Percentiles rank a stretch among this genome's conserved stretches.
phyloP scores from a whole-genome alignment of 2,888 invertebrate genomes.

The Caenorhabditis macrosperma region DNA sequence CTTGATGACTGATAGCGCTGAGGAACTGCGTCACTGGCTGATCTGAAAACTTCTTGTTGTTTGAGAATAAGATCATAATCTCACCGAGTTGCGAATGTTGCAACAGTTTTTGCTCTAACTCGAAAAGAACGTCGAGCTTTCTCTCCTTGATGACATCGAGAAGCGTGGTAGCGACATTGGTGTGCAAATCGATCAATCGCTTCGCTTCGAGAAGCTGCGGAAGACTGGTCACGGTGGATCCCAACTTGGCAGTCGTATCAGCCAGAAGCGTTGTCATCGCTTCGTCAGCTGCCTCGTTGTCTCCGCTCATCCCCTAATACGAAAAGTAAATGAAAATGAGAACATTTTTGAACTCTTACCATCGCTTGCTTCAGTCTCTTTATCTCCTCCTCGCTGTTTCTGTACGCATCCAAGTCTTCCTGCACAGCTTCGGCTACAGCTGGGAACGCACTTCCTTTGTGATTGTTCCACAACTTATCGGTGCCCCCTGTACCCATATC shows the following conservation, averaged over 20 bases:
- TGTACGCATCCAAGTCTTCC: constrained; percentile 95
- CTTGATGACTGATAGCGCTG: constrained; percentile 59
- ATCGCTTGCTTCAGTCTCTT: constrained; percentile 94
- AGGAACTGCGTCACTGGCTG: constrained; percentile 67
- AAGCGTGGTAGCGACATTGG: constrained; percentile 91
- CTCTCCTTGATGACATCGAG: constrained; percentile 84
- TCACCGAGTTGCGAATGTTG: constrained; percentile 83
- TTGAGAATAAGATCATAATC: constrained; percentile 6
- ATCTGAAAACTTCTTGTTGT: constrained; percentile 60
- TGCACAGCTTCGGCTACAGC: constrained; percentile 97
- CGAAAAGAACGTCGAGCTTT: constrained; percentile 95
- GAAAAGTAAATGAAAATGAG: too few relatives aligned
- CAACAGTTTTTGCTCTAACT: constrained; percentile 98
- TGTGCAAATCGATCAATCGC: constrained; percentile 96
- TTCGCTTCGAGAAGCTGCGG: constrained; percentile 98
- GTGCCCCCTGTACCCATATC: constrained; percentile 85
- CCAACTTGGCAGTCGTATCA: constrained; percentile 90
- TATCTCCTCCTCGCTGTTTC: constrained; percentile 94
- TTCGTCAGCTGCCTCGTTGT: constrained; percentile 91
- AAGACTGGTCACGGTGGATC: constrained; percentile 92
- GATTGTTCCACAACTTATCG: constrained; percentile 93
- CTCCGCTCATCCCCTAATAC: constrained; percentile 45
- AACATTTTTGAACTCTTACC: constrained; percentile 80
- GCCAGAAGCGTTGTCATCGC: constrained; percentile 89
- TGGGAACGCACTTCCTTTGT: constrained; percentile 86